phyloP scores from a whole-genome alignment of 1,140 invertebrate species.

The Cyclina sinensis region DNA sequence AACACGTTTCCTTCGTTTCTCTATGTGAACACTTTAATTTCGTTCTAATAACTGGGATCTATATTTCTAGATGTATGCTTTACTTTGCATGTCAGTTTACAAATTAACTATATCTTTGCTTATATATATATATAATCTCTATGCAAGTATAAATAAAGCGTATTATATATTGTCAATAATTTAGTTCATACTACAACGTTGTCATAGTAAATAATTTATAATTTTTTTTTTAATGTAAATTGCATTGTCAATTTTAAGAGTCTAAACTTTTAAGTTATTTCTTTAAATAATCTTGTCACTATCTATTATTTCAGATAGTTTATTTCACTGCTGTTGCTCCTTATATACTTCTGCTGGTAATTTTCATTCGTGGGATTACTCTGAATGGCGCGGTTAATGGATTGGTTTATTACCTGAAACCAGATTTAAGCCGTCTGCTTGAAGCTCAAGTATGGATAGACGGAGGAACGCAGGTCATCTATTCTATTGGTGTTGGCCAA shows the following conservation, averaged over 20 bases:
- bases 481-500: constrained; percentile 36
- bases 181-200: too few relatives aligned
- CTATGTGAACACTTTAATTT: too few relatives aligned
- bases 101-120: too few relatives aligned
- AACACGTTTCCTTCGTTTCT: too few relatives aligned
- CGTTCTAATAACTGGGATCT: too few relatives aligned
- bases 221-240: too few relatives aligned
- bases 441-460: constrained; percentile 48
- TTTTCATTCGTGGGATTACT: constrained; percentile 36
- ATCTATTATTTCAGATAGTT: constrained; percentile 29
- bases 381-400: constrained; percentile 28
- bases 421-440: constrained; percentile 36
- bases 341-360: constrained; percentile 20
- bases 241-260: background rate
- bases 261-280: background rate
- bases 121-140: too few relatives aligned
- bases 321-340: constrained; percentile 48
- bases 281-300: background rate
- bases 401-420: constrained; percentile 44
- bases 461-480: constrained; percentile 35
- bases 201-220: too few relatives aligned
- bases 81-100: too few relatives aligned
- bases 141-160: too few relatives aligned
- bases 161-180: too few relatives aligned
- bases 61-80: too few relatives aligned